Evolutionary conservation across 1,140 invertebrate species (phyloP), one percentile per base, ranked within the genome.

Genomic region (Nasonia longicornis): DNA sequence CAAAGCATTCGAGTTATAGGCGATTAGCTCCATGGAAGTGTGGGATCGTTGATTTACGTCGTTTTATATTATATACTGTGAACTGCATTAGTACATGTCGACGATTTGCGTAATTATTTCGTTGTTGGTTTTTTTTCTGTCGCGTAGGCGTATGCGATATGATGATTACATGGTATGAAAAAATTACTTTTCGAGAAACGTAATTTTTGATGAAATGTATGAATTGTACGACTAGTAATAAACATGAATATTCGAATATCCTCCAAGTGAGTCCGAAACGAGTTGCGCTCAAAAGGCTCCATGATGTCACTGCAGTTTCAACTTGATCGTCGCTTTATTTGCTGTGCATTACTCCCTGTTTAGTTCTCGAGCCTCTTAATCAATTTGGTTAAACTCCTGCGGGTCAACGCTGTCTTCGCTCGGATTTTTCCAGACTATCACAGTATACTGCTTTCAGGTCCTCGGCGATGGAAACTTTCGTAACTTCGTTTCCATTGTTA

Each of bases 1-100:
- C 71, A 73, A 80, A 86, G 67, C 79, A 77, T 7, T 10, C 2
- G 7, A 38, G 29, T 42, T 70, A 70, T 42, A 35, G 3, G 38
- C 6, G 38, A 42, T 42, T 42, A 1, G 38, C 38, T 8, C 7
- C 38, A 10, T 7, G 1, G 6, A 42, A 42, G 10, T 42, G 8
- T 42, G 10, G 8, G 10, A 42, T 42, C 38, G 38, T 42, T 42
- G 38, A 4, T 42, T 42, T 42, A 42, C 38, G 38, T 42, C 38
- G 38, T 42, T 42, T 42, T 42, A 42, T 35, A 35, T 35, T 35
- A 74, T 58, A 6, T 64, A 76, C 58, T 42, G 16, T 67, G 38
- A 77, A 42, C 42, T 42, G 76, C 66, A 48, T 77, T 52, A 31
- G 22, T 77, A 45, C 42, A 10, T 58, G 22, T 69, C 10, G 29